Base-by-base conservation (phyloP, 2,113 vertebrate species). In the Bubo bubo region DNA sequence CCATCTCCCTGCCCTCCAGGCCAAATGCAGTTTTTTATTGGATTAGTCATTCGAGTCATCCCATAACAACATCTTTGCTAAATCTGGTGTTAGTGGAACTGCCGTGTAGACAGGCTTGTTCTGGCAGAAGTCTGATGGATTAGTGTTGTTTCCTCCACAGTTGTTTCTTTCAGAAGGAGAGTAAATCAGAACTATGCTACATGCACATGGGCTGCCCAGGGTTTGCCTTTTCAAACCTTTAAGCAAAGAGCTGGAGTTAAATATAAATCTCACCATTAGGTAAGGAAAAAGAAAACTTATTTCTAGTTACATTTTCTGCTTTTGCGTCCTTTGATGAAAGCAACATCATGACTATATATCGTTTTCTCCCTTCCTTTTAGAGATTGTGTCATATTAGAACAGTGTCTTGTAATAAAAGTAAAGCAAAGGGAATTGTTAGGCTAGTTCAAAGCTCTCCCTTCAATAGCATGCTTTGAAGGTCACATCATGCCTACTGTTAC, bases 11-110 rank as follows among this genome's bases (percentile, higher is more conserved):
- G 11, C 22, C 37, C 34, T 92, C 16, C 60, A 72, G 89, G 56
- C 43, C 60, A 47, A 56, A 59, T 74, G 39, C 49, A 27, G 22
- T 35, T 63, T 92, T 93, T 77, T 62, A 27, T 86, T 88, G 41
- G 34, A 26, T 90, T 86, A 62, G 71, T 92, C 35, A 50, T 70
- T 72, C 64, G 56, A 85, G 47, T 87, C 67, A 30, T 71, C 79
- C 41, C 2, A 0, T 74, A 83, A 56, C 71, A 67, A 34, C 27
- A 43, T 85, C 81, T 93, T 85, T 49, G 21, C 58, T 64, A n/a
- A 71, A 9, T 75, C 24, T 50, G 23, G 14, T 30, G 10, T 52
- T 35, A 66, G 39, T 27, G 19, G 34, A 43, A 22, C 0, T 3
- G 6, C 30, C 35, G 17, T 49, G 43, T 79, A 75, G 43, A 72